A percentile compares a stretch with the other conserved stretches of the same genome.
phyloP scores from a whole-genome alignment of 1,140 invertebrate species.

The Drosophila orosa region DNA sequence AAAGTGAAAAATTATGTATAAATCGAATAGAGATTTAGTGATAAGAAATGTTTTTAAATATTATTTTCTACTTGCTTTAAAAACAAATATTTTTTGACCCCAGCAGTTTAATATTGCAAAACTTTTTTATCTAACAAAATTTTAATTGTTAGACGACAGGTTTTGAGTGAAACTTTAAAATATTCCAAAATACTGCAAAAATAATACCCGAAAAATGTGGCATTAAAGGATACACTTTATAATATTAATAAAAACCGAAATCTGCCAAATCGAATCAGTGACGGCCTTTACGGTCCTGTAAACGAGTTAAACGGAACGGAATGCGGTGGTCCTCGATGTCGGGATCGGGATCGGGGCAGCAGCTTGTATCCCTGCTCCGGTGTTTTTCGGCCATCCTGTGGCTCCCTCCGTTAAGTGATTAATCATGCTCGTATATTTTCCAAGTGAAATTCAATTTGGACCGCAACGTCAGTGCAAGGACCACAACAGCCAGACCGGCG shows the following conservation, averaged over 20 bases:
- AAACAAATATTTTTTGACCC: too few species aligned
- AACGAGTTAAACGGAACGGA: slow-evolving; percentile 37
- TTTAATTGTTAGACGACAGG: neutral
- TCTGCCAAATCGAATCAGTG: slow-evolving; percentile 36
- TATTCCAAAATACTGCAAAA: neutral
- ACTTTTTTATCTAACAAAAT: neutral
- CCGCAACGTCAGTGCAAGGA: slow-evolving; percentile 59
- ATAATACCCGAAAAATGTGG: neutral
- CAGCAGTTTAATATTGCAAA: neutral
- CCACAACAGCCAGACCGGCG: slow-evolving; percentile 33
- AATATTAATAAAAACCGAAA: slow-evolving; percentile 17
- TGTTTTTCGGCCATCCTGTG: slow-evolving; percentile 20
- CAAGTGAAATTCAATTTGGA: slow-evolving; percentile 76
- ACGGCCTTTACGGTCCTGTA: slow-evolving; percentile 6
- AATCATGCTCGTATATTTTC: slow-evolving; percentile 74
- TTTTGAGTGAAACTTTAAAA: neutral
- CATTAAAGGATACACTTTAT: slow-evolving; percentile 7
- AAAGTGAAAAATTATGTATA: neutral
- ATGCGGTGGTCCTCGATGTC: slow-evolving; percentile 1
- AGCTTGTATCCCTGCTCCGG: slow-evolving; percentile 23
- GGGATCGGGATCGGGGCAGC: slow-evolving; percentile 14
- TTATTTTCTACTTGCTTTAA: neutral
- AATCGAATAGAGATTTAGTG: neutral
- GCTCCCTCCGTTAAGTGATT: slow-evolving; percentile 64
- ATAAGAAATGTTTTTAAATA: neutral